Percentiles rank a stretch among this genome's conserved stretches.
Conservation (phyloP, 53 echinoderm and acorn worm species). For the Echinometra lucunter region DNA sequence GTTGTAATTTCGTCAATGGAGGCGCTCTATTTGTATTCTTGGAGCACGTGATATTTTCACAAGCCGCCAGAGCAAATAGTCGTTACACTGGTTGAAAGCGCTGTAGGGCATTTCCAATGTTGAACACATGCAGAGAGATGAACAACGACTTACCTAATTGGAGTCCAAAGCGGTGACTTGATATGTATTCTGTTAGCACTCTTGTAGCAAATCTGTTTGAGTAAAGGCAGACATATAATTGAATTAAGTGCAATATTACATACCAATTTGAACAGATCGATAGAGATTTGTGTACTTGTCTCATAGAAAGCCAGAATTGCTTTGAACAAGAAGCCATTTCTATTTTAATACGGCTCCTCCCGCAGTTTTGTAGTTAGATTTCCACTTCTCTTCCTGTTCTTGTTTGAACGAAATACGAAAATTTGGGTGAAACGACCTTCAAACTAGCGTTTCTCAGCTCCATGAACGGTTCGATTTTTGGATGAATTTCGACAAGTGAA, state of each 20-base stretch:
- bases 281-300: not conserved
- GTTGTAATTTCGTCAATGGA: constrained; percentile 6
- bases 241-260: not conserved
- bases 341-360: too few species aligned
- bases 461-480: too few species aligned
- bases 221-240: not conserved
- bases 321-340: too few species aligned
- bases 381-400: too few species aligned
- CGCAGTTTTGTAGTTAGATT: too few species aligned
- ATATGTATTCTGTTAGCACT: not conserved
- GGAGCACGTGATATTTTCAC: constrained; percentile 14
- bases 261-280: not conserved
- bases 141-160: not conserved
- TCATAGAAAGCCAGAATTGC: too few species aligned
- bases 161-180: not conserved
- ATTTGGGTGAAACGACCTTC: too few species aligned
- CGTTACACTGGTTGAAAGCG: not conserved
- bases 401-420: too few species aligned
- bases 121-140: not conserved
- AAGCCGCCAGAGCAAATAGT: not conserved
- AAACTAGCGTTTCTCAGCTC: too few species aligned
- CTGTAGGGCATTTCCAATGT: not conserved
- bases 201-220: not conserved
- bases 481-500: too few species aligned
- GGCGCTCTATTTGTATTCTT: not conserved